A percentile compares a stretch with the other conserved stretches of the same genome.
Conservation (phyloP, 2,888 invertebrate species). For the Drosophila yooni region DNA sequence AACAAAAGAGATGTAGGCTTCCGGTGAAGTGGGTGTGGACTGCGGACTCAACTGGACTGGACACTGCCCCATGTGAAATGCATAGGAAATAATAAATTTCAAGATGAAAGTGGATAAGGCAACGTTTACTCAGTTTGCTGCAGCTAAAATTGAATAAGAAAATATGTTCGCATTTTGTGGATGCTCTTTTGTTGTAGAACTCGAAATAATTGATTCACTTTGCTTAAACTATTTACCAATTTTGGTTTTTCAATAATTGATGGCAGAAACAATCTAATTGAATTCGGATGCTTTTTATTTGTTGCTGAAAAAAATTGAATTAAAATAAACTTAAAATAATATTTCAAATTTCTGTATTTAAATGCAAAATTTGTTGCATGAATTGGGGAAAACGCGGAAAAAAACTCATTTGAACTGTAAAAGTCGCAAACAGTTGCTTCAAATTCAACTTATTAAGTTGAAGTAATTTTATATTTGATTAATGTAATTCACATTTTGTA, state of each 20-base stretch:
- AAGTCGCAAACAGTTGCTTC: background rate
- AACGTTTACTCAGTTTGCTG: slow-evolving; percentile 6
- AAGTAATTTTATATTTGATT: background rate
- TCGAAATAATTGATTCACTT: background rate
- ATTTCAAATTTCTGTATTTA: too few relatives aligned
- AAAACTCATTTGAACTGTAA: background rate
- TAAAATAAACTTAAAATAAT: too few relatives aligned
- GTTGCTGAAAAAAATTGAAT: background rate
- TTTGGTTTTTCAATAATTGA: background rate
- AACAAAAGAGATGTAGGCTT: slow-evolving; percentile 9
- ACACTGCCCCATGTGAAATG: slow-evolving; percentile 18
- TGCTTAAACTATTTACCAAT: background rate
- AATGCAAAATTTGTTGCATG: too few relatives aligned
- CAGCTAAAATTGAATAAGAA: slow-evolving; percentile 10
- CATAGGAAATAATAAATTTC: slow-evolving; percentile 22
- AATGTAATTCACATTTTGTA: background rate
- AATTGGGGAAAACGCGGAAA: too few relatives aligned
- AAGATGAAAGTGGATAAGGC: background rate
- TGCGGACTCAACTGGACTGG: slow-evolving; percentile 14
- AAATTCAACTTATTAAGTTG: background rate
- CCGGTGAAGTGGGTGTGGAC: slow-evolving; percentile 1
- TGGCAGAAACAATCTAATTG: background rate
- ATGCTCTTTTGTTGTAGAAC: background rate
- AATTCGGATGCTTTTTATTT: background rate
- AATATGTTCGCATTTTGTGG: background rate